Base-by-base conservation (phyloP, 2,797 vertebrate genomes). In the Falco rusticolus region DNA sequence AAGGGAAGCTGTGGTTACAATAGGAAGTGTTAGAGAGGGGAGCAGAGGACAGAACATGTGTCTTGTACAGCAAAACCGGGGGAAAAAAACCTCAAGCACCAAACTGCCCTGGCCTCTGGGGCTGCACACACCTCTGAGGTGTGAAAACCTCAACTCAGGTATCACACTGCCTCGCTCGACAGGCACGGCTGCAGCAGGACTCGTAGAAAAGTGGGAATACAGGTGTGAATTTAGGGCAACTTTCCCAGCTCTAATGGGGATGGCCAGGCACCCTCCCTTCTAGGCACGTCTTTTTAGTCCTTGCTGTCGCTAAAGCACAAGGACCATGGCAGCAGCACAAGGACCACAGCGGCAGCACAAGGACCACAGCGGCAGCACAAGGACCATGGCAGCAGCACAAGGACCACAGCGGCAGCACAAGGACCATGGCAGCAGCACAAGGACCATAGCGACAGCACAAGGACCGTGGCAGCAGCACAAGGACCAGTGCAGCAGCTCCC, bases 121-220 rank as follows among this genome's bases (percentile, higher is more conserved):
- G 31, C 45, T 13, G 2, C 43, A 21, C 53, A 60, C 4, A 1
- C 21, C 28, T 15, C 29, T 8, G 59, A 64, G 14, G 13, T 1
- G 0, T 1, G 29, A 16, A 69, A 50, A 39, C 33, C 15, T 50
- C 71, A 43, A 50, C 28, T 5, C 1, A 10, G 43, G 48, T 31
- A 41, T 6, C 16, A 6, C 14, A 11, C 31, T 15, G 64, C 69
- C 22, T 53, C 0, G 1, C 53, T 29, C 13, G 1, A 20, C 0
- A 1, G 33, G 64, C 45, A 77, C 57, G 26, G 26, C 43, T 13
- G n/a, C 48, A 33, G 33, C 56, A 41, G 6, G 26, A 33, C 34
- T 66, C 19, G 28, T 13, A 57, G 53, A 31, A 74, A 87, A 64
- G 71, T 4, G 41, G 34, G 16, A 65, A 71, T 5, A 26, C 3